Conservation (phyloP, 2,113 vertebrate species). For the Mus spicilegus region DNA sequence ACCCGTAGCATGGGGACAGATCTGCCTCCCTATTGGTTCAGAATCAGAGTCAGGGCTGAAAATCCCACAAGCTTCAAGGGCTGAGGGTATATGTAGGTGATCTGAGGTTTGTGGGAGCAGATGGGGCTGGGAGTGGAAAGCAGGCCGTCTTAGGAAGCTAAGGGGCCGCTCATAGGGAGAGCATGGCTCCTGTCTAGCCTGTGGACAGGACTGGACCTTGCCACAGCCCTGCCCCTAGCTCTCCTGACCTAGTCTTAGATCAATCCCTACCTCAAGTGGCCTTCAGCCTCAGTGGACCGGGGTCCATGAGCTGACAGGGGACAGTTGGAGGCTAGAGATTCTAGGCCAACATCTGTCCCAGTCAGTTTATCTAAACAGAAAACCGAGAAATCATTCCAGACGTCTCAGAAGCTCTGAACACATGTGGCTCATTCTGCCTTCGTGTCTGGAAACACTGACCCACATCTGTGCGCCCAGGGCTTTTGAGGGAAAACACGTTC, state of each 20-base stretch:
- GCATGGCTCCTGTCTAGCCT: background rate
- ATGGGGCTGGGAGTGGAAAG: background rate
- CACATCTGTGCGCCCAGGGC: background rate
- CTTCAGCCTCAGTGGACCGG: background rate
- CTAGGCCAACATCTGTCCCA: background rate
- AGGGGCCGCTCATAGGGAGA: too few relatives aligned
- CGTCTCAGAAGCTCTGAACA: background rate
- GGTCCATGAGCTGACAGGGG: background rate
- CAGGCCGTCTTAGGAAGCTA: background rate
- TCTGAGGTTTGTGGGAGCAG: background rate
- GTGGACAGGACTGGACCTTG: background rate
- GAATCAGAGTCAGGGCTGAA: background rate
- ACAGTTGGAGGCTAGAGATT: background rate
- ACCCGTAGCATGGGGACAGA: too few relatives aligned
- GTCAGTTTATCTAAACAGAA: conserved; percentile 27
- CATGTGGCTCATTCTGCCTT: too few relatives aligned
- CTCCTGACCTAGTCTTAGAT: background rate
- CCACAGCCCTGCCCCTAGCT: background rate
- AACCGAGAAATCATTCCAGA: background rate
- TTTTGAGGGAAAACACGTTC: background rate
- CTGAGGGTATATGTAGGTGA: background rate
- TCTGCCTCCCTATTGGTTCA: fast-evolving
- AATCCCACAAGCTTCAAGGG: background rate
- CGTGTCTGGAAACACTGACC: background rate
- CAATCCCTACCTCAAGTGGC: background rate